phyloP scores from a whole-genome alignment of 1,140 invertebrate genomes.

The Bacillus rossius region DNA sequence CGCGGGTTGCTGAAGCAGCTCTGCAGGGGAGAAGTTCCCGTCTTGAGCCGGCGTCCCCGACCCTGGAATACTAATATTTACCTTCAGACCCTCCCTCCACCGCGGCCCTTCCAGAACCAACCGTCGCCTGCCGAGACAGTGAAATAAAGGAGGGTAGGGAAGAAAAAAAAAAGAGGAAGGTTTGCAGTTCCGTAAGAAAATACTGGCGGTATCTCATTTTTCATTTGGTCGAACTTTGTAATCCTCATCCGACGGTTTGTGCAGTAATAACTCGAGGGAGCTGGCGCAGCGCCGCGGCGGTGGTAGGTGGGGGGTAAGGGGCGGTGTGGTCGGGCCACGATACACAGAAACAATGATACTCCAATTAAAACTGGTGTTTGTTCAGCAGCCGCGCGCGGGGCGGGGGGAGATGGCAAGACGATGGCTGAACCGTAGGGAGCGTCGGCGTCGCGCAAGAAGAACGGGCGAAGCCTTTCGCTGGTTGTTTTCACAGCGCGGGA shows the following conservation, averaged over 20 bases:
- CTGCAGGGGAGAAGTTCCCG: too few species aligned
- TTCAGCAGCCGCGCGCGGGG: constrained; percentile 8
- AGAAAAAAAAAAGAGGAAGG: constrained; percentile 16
- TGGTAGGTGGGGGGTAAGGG: constrained; percentile 7
- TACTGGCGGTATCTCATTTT: constrained; percentile 20
- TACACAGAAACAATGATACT: constrained; percentile 20
- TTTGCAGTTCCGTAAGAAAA: constrained; percentile 20
- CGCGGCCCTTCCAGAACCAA: too few species aligned
- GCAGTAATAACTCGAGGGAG: constrained; percentile 21
- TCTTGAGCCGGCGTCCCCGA: too few species aligned
- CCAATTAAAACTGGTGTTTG: constrained; percentile 21
- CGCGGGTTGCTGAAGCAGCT: too few species aligned
- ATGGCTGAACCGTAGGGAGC: too few species aligned
- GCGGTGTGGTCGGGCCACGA: constrained; percentile 1
- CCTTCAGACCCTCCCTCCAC: too few species aligned
- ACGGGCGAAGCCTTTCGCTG: too few species aligned
- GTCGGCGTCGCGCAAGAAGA: too few species aligned
- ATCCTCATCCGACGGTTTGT: constrained; percentile 19
- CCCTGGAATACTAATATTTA: too few species aligned
- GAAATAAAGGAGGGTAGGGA: too few species aligned
- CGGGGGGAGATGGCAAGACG: not conserved
- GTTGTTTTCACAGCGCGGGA: too few species aligned
- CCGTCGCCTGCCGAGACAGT: too few species aligned
- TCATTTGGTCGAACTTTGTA: constrained; percentile 23
- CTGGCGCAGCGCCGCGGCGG: constrained; percentile 13